A percentile compares a stretch with the other conserved stretches of the same genome.
Evolutionary conservation across 2,797 vertebrate genomes (phyloP).

Genomic region (Limnodromus scolopaceus): DNA sequence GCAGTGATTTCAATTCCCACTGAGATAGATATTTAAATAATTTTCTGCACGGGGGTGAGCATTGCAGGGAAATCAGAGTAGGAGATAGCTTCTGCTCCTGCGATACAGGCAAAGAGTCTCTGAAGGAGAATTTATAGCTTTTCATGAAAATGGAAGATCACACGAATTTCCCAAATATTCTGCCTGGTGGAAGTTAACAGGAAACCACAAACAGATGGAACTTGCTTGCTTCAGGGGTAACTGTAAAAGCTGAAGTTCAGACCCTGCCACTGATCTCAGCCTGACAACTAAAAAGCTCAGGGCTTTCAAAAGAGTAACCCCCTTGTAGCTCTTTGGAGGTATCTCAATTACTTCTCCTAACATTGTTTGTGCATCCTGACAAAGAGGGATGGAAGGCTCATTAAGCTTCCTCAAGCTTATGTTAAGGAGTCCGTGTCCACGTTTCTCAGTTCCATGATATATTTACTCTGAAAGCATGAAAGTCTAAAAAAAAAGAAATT

Average conservation of each 20-base stretch:
- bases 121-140: not conserved
- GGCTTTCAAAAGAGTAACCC: not conserved
- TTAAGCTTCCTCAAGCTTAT: not conserved
- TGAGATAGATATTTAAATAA: not conserved
- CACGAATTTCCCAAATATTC: not conserved
- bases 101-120: not conserved
- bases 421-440: not conserved
- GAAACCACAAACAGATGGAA: not conserved
- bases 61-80: not conserved
- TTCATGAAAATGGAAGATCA: not conserved
- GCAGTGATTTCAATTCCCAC: not conserved
- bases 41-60: not conserved
- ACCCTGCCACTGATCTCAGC: not conserved
- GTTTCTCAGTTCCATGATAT: not conserved
- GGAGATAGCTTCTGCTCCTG: not conserved
- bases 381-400: not conserved
- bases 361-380: not conserved
- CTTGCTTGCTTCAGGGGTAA: not conserved
- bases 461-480: not conserved
- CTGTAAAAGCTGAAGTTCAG: not conserved
- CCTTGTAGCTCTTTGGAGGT: not conserved
- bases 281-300: not conserved
- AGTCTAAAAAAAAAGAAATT: not conserved
- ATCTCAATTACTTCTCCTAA: not conserved
- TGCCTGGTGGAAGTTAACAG: not conserved